Percentiles rank a stretch among this genome's conserved stretches.
phyloP scores from a whole-genome alignment of 1,140 invertebrate genomes.

The Thereuonema tuberculata region DNA sequence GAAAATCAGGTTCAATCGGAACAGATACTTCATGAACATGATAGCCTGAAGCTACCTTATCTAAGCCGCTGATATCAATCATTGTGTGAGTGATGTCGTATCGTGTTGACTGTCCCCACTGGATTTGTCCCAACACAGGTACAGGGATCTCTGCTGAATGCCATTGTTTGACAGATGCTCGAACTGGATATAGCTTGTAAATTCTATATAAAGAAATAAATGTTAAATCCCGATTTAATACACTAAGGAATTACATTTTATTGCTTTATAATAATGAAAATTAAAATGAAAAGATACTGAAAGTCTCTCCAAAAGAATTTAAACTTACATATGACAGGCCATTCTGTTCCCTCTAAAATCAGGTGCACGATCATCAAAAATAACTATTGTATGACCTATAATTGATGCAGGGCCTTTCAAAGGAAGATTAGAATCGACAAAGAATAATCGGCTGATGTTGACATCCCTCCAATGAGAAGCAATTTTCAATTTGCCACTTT shows the following conservation, averaged over 20 bases:
- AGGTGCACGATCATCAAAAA: conserved; percentile 76
- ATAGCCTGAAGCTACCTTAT: conserved; percentile 52
- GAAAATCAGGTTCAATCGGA: conserved; percentile 64
- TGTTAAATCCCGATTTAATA: too few species aligned
- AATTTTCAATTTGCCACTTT: conserved; percentile 54
- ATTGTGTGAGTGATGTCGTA: conserved; percentile 68
- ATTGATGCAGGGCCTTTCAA: conserved; percentile 58
- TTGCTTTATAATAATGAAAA: too few species aligned
- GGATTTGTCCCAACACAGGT: conserved; percentile 53
- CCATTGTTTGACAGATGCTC: conserved; percentile 24
- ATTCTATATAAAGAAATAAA: conserved; percentile 19
- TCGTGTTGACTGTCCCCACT: conserved; percentile 67
- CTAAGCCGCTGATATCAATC: conserved; percentile 56
- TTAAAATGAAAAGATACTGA: too few species aligned
- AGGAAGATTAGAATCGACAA: conserved; percentile 59
- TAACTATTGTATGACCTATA: conserved; percentile 66
- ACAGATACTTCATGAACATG: conserved; percentile 73
- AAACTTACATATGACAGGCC: conserved; percentile 63
- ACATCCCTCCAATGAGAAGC: conserved; percentile 52
- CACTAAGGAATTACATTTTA: too few species aligned
- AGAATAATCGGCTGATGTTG: conserved; percentile 50
- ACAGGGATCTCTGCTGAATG: conserved; percentile 16
- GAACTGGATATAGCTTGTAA: conserved; percentile 16
- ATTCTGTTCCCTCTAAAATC: conserved; percentile 69
- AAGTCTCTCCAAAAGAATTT: neutral